Percentiles rank a stretch among this genome's conserved stretches.
Evolutionary conservation across 2,888 invertebrate genomes (phyloP).

Genomic region (Watsonalla cultraria): DNA sequence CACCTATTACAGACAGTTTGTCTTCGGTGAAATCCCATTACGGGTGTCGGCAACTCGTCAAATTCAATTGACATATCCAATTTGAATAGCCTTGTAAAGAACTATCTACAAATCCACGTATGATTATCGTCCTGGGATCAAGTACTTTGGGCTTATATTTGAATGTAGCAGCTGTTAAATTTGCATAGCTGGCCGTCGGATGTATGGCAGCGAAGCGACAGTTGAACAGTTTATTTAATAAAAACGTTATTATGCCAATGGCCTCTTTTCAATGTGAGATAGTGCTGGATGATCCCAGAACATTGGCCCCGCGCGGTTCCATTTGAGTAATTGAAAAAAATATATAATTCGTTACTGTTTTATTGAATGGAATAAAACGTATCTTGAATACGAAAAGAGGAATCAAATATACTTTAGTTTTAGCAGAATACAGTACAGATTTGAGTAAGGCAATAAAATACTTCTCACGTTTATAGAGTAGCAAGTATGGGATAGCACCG

Average conservation of each 20-base stretch:
- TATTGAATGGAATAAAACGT: neutral
- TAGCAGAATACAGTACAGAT: no score
- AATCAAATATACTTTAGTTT: no score
- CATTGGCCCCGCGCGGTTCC: neutral
- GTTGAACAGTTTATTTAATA: conserved; percentile 7
- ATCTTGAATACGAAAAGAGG: no score
- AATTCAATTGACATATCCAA: neutral
- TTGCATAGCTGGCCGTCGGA: neutral
- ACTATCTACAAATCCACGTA: neutral
- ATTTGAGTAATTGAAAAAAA: neutral
- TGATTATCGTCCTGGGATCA: neutral
- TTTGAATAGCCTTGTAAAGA: neutral
- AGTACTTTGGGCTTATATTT: neutral
- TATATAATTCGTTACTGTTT: neutral
- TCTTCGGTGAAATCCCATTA: neutral
- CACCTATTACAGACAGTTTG: neutral
- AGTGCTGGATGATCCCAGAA: neutral
- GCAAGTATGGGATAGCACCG: no score
- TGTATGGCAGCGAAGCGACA: conserved; percentile 6
- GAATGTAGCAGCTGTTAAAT: neutral
- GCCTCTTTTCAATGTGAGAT: neutral
- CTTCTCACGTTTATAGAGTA: no score
- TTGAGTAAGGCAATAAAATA: no score
- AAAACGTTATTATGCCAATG: conserved; percentile 3
- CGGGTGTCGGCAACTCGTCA: neutral